Percentiles rank a stretch among this genome's conserved stretches.
Evolutionary conservation across 1,140 invertebrate species (phyloP).

Genomic region (Manduca sexta): DNA sequence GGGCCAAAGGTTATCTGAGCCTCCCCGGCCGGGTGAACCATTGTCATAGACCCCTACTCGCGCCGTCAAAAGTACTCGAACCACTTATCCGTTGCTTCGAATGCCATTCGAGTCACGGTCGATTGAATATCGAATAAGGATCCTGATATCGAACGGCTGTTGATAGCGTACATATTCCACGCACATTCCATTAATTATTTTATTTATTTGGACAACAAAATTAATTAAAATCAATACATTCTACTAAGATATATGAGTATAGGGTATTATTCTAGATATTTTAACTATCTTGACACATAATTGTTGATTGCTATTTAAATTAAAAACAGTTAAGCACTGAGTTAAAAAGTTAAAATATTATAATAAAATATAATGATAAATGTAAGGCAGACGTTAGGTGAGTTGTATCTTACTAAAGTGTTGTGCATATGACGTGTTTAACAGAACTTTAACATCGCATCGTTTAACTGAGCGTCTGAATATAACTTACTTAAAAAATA

Average conservation of each 20-base stretch:
- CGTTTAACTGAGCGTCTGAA: too few relatives aligned
- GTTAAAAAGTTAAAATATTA: background rate
- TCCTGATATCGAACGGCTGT: constrained; percentile 19
- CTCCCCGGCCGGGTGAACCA: constrained; percentile 19
- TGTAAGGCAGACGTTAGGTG: too few relatives aligned
- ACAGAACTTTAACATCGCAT: too few relatives aligned
- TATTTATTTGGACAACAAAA: background rate
- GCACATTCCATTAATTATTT: background rate
- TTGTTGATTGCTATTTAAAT: too few relatives aligned
- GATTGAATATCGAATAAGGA: constrained; percentile 38
- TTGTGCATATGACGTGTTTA: too few relatives aligned
- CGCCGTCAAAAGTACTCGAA: constrained; percentile 35
- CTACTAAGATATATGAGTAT: too few relatives aligned
- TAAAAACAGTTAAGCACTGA: background rate
- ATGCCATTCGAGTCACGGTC: constrained; percentile 53
- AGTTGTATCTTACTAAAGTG: too few relatives aligned
- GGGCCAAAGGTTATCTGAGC: constrained; percentile 53
- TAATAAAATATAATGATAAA: background rate
- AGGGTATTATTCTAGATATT: too few relatives aligned
- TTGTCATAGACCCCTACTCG: constrained; percentile 30
- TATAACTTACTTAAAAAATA: too few relatives aligned
- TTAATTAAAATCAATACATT: too few relatives aligned
- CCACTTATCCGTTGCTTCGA: constrained; percentile 28
- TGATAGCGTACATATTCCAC: constrained; percentile 3
- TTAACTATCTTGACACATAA: too few relatives aligned